Conservation (phyloP, 2,888 invertebrate genomes). For the Homarus gammarus region DNA sequence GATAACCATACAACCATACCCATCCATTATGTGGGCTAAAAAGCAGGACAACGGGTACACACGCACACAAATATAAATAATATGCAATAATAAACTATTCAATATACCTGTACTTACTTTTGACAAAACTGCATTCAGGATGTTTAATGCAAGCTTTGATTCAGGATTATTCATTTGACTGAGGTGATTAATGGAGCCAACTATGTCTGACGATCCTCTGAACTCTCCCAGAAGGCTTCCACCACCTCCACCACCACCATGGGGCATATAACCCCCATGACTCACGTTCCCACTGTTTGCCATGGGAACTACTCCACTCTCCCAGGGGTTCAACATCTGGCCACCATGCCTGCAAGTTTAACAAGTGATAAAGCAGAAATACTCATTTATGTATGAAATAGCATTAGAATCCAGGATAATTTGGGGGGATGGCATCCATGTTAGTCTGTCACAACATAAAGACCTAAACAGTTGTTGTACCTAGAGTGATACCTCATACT, state of each 20-base stretch:
- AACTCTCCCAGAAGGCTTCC: neutral
- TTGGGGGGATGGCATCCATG: no score
- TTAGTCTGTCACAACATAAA: no score
- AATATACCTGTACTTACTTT: neutral
- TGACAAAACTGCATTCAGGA: constrained; percentile 27
- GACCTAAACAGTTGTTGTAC: no score
- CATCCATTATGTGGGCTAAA: neutral
- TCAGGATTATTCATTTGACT: constrained; percentile 38
- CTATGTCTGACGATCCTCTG: neutral
- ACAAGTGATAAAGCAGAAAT: neutral
- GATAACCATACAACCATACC: neutral
- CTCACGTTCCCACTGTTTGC: neutral
- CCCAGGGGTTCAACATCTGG: neutral
- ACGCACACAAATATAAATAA: no score
- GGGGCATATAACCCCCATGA: neutral
- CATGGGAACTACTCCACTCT: neutral
- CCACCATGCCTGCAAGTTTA: neutral
- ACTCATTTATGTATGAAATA: no score
- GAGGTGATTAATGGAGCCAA: constrained; percentile 36
- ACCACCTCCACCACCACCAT: neutral
- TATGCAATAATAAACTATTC: neutral
- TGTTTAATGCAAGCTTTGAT: constrained; percentile 38
- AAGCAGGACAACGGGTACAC: neutral
- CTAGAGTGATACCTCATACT: no score
- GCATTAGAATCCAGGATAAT: no score